Conservation (phyloP, 2,797 vertebrate species). For the Hypotaenidia okinawae region DNA sequence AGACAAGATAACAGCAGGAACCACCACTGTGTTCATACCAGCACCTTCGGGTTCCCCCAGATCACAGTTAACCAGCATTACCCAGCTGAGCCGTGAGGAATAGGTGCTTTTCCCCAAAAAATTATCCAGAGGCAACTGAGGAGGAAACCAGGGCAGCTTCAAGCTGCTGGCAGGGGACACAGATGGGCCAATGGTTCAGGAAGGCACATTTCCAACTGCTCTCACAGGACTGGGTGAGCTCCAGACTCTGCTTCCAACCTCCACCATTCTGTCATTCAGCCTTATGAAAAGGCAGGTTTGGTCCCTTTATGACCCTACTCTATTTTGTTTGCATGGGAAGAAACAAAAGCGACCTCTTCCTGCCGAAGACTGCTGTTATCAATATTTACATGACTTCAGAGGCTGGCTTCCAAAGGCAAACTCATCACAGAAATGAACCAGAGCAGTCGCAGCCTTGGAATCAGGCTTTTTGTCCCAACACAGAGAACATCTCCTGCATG, state of each 20-base stretch:
- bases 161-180: background rate
- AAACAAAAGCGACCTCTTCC: background rate
- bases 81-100: background rate
- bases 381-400: background rate
- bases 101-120: background rate
- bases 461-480: background rate
- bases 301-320: background rate
- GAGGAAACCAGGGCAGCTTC: background rate
- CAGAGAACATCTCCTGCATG: accelerated
- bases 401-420: background rate
- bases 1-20: accelerated
- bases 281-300: background rate
- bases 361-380: background rate
- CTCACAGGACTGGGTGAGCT: background rate
- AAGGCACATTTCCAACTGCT: background rate
- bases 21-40: accelerated
- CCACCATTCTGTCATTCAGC: background rate
- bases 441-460: background rate
- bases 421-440: background rate
- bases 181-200: background rate
- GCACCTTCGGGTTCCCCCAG: background rate
- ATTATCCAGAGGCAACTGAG: accelerated
- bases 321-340: background rate
- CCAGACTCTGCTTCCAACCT: background rate
- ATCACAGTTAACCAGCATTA: background rate